A percentile compares a stretch with the other conserved stretches of the same genome.
Conservation (phyloP, 2,113 vertebrate genomes). For the Cyanoderma ruficeps region DNA sequence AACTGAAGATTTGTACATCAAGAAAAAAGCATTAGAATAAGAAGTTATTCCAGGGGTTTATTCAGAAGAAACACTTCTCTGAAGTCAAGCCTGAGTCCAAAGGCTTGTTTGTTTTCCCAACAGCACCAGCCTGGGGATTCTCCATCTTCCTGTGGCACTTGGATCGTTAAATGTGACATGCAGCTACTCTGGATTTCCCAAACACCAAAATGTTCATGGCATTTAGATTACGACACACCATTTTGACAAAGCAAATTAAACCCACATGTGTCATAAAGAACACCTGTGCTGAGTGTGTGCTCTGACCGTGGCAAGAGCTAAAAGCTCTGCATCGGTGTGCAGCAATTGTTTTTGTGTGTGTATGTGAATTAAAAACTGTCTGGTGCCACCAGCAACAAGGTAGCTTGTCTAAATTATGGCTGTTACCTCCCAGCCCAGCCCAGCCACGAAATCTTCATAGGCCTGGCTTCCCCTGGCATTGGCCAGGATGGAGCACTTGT, state of each 20-base stretch:
- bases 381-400: neutral
- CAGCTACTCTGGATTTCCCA: neutral
- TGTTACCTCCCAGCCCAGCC: constrained; percentile 97
- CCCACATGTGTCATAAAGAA: rapidly evolving
- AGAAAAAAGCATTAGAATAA: neutral
- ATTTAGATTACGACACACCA: neutral
- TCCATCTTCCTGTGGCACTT: neutral
- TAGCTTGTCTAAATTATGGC: neutral
- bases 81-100: neutral
- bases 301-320: rapidly evolving
- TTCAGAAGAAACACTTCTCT: neutral
- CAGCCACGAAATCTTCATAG: constrained; percentile 96
- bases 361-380: neutral
- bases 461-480: constrained; percentile 91
- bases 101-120: neutral
- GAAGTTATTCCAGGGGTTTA: neutral
- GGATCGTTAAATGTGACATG: neutral
- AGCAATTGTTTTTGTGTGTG: neutral
- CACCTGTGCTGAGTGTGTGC: neutral
- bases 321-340: rapidly evolving
- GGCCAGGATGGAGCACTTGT: constrained; percentile 96
- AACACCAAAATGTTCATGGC: rapidly evolving
- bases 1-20: neutral
- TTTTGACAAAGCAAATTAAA: neutral
- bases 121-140: neutral